Conservation (phyloP, 2,113 vertebrate genomes). For the Pyxicephalus adspersus region DNA sequence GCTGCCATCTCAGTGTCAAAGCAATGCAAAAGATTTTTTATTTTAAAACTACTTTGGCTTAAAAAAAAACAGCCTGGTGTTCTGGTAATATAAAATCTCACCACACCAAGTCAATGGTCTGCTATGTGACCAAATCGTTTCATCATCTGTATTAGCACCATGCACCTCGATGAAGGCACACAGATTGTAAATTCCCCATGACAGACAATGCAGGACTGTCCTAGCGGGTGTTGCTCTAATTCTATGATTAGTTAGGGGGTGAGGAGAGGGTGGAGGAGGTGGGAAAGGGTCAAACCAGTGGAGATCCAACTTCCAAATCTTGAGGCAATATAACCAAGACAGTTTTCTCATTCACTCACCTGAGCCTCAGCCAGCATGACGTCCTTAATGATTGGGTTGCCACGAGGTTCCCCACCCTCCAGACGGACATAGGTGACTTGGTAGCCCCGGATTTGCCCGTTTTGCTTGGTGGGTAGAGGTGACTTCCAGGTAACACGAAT, state of each 20-base stretch:
- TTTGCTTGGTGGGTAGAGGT: conserved; percentile 87
- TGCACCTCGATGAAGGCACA: no score
- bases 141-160: no score
- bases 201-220: conserved; percentile 10
- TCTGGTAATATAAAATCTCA: no score
- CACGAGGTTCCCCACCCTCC: conserved; percentile 86
- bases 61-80: no score
- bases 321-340: no score
- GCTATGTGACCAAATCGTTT: no score
- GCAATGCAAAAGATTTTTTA: no score
- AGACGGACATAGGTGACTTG: conserved; percentile 89
- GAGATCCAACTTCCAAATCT: conserved; percentile 29
- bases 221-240: background rate
- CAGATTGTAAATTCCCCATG: background rate
- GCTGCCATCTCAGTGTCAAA: no score
- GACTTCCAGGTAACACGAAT: conserved; percentile 90
- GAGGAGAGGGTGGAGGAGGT: background rate
- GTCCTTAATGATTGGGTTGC: conserved; percentile 85
- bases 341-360: conserved; percentile 69
- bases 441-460: conserved; percentile 92
- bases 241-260: conserved; percentile 16
- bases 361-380: conserved; percentile 87
- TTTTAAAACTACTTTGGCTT: no score
- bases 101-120: no score
- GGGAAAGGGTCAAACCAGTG: conserved; percentile 39